Base-by-base conservation (phyloP, 2,113 vertebrate species). In the Phocoena phocoena region DNA sequence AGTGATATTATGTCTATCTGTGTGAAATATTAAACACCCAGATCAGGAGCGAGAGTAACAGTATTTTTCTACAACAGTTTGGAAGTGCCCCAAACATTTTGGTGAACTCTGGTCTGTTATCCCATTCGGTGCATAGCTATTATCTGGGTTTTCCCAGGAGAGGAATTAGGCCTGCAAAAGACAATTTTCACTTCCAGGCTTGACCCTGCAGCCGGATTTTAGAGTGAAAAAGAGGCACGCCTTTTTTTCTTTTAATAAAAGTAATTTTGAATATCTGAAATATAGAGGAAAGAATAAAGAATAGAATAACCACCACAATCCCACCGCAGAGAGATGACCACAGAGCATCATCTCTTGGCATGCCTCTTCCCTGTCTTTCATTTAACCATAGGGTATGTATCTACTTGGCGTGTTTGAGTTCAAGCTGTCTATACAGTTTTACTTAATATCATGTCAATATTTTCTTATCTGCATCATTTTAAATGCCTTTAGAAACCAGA, bases 51-150 rank as follows among this genome's bases (percentile, higher is more conserved):
- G 53, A 20, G 58, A 58, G 36, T 15, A n/a, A 6, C 10, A 5
- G 71, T 47, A 10, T 20, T 60, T 44, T 25, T 44, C 15, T 31
- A 10, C 21, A 53, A 8, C 9, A 9, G 60, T 68, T 15, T 38
- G 63, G n/a, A 50, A 33, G 10, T 11, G 13, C 53, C 41, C 8
- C 53, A 18, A 21, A 20, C 31, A n/a, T 36, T 55, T 20, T 33
- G 8, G 62, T 44, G 63, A n/a, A 4, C 55, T 17, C 74, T 31
- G 31, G 44, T 62, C 21, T 80, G 0, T n/a, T 44, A 44, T 21
- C 55, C 26, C 31, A 0, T 55, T 73, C 18, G 58, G 38, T 2
- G 13, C 60, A 15, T 18, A 38, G 15, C 44, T 36, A 0, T 41
- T 18, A 23, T 47, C 44, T 26, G 25, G 26, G 31, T 47, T 81